Conservation (phyloP, 2,888 invertebrate genomes). For the Blastobasis lacticolella region DNA sequence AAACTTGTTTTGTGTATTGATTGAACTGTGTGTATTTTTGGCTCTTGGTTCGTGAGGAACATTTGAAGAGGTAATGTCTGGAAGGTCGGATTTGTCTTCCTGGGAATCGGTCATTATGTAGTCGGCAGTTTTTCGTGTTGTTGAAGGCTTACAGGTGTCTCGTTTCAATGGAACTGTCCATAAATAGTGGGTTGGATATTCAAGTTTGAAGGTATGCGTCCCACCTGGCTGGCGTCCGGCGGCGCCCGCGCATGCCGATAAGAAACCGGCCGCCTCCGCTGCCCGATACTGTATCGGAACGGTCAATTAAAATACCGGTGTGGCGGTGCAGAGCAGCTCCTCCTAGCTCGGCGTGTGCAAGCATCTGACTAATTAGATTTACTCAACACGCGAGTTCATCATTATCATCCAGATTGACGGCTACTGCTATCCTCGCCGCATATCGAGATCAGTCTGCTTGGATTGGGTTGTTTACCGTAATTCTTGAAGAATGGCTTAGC, state of each 20-base stretch:
- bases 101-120: too few relatives aligned
- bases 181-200: neutral
- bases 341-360: constrained; percentile 10
- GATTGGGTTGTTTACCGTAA: neutral
- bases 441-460: too few relatives aligned
- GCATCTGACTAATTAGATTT: constrained; percentile 5
- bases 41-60: constrained; percentile 8
- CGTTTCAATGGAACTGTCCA: neutral
- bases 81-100: too few relatives aligned
- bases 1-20: constrained; percentile 15
- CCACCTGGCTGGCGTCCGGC: constrained; percentile 12
- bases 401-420: too few relatives aligned
- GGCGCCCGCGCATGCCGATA: constrained; percentile 3
- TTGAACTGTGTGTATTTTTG: neutral
- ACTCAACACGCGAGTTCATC: constrained; percentile 1
- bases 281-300: constrained; percentile 8
- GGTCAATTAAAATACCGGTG: constrained; percentile 14
- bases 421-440: too few relatives aligned
- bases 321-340: constrained; percentile 4
- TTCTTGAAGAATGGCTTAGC: too few relatives aligned
- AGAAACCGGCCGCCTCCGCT: constrained; percentile 3
- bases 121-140: neutral
- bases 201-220: neutral
- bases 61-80: constrained; percentile 1
- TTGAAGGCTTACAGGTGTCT: neutral